Evolutionary conservation across 2,888 invertebrate species (phyloP).

Genomic region (Monoplex corrugatus): DNA sequence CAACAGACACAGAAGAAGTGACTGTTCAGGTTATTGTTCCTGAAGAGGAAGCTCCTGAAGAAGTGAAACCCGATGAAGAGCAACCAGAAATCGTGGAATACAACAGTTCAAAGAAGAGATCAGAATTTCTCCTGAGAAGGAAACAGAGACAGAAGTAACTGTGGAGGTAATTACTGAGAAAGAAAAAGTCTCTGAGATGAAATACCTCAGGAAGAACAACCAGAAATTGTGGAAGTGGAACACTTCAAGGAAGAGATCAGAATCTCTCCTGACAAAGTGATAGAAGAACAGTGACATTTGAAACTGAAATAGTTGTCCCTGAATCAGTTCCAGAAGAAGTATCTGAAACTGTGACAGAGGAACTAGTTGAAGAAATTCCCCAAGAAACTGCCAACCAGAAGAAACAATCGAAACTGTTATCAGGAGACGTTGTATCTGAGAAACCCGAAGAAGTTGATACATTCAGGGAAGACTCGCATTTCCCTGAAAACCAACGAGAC

Average conservation of each 20-base stretch:
- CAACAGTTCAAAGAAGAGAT: conserved; percentile 46
- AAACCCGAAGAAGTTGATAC: conserved; percentile 27
- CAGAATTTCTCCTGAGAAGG: conserved; percentile 33
- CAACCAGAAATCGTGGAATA: background rate
- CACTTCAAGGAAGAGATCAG: conserved; percentile 45
- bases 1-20: conserved; percentile 44
- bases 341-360: background rate
- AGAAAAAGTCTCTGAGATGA: background rate
- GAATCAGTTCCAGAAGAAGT: background rate
- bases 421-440: background rate
- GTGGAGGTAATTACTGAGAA: background rate
- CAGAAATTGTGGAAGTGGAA: background rate
- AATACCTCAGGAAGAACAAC: background rate
- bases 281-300: background rate
- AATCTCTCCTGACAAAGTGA: conserved; percentile 33
- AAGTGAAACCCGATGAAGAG: background rate
- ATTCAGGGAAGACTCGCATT: conserved; percentile 7
- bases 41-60: background rate
- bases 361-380: background rate
- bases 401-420: background rate
- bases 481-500: background rate
- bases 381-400: background rate
- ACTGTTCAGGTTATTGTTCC: background rate
- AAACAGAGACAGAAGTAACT: background rate
- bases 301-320: background rate